Base-by-base conservation (phyloP, 2,888 invertebrate species). In the Pterobdella sp. region DNA sequence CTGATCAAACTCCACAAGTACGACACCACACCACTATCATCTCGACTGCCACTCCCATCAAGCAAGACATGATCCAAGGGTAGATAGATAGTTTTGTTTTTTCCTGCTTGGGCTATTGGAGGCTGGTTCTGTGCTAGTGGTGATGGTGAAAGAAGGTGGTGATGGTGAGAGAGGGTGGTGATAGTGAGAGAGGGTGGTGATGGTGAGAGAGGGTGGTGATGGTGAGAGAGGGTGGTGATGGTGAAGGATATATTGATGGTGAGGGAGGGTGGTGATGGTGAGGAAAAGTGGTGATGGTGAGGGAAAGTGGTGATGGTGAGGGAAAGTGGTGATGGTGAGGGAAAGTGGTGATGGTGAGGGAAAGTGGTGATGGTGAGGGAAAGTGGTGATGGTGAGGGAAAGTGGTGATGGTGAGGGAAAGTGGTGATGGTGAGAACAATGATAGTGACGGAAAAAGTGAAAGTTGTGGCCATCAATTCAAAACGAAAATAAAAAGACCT, bases 1-100 rank as follows among this genome's bases (percentile, higher is more conserved):
- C 85, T 88, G 7, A 90, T 83, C 82, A 92, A 90, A 78, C 89
- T 89, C 95, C 95, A 95, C 18, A 88, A 88, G 87, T 89, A 94
- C 49, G 88, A 88, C 34, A 89, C 88, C 76, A 94, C 91, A 79
- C 89, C 88, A 80, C 91, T 89, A 83, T 93, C 93, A 83, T 93
- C 94, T 36, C 82, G 83, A 60, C 91, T 92, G 79, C 87, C 88
- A 72, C 79, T 80, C 7, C 92, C 94, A 85, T 94, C 91, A 68
- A 95, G 85, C 0, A 87, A 81, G 26, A 89, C 88, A 88, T 90
- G 90, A 22, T 91, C 92, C 82, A 90, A 88, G 3, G 94, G 94
- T 72, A 94, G 87, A 76, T 90, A 90, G 78, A 93, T 89, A 72
- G 90, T 91, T 73, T 85, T 80, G 79, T 87, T 84, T 1, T 81